Conservation (phyloP, 92 coral and sea anemone species). For the Metridium senile region DNA sequence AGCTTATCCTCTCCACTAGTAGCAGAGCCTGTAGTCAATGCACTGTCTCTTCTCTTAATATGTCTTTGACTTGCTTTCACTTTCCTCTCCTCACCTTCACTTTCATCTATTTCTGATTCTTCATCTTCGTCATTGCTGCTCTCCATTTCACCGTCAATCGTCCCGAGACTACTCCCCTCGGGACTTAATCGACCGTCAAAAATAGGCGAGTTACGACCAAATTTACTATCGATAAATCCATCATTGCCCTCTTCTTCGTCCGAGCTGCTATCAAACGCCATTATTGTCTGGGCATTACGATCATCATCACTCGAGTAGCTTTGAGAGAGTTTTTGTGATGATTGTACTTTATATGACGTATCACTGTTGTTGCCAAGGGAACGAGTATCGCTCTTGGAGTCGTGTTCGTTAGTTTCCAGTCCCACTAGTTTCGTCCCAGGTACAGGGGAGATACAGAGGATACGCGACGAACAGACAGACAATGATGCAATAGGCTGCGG, state of each 20-base stretch:
- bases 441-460: conserved; percentile 94
- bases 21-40: conserved; percentile 46
- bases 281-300: conserved; percentile 80
- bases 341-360: conserved; percentile 56
- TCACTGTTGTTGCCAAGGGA: conserved; percentile 65
- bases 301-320: conserved; percentile 90
- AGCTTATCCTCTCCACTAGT: conserved; percentile 64
- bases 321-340: conserved; percentile 48
- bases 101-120: conserved; percentile 72
- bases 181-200: conserved; percentile 95
- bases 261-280: conserved; percentile 98
- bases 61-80: conserved; percentile 76
- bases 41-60: conserved; percentile 60
- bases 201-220: conserved; percentile 78
- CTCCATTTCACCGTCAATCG: conserved; percentile 82
- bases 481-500: conserved; percentile 85
- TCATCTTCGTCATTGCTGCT: conserved; percentile 75
- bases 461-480: conserved; percentile 84
- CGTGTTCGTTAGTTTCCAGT: conserved; percentile 70
- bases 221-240: conserved; percentile 67
- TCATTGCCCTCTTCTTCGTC: conserved; percentile 94
- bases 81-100: conserved; percentile 91
- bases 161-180: conserved; percentile 98
- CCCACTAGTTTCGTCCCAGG: conserved; percentile 91
- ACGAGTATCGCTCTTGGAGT: conserved; percentile 67